Evolutionary conservation across 2,888 invertebrate species (phyloP), one percentile per base, ranked within the genome.

Genomic region (Cacoxenus indagator): DNA sequence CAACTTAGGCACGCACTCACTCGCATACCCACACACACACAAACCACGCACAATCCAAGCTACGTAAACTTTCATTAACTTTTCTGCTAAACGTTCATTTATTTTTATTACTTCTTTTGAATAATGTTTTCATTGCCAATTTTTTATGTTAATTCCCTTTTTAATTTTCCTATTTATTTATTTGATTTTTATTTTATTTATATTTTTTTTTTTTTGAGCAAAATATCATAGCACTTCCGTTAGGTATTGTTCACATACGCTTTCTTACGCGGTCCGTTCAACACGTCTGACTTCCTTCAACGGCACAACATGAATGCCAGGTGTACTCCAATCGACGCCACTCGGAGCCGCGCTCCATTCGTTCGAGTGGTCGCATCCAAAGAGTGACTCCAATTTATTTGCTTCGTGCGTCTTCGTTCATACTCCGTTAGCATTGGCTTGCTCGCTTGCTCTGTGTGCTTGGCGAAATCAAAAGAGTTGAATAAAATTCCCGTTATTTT

Each of bases 251-350:
- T 26, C 59, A 19, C 29, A 31, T 6, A 17, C n/a, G 6, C 4
- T 48, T 19, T 14, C 17, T 48, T 48, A n/a, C 37, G 43, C 43
- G 43, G 22, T 62, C 73, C 82, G 82, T 74, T 78, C 75, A 78
- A 83, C 82, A 80, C 80, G 84, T 83, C 80, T 78, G 81, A 82
- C 84, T 81, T 78, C 70, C 81, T 83, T 76, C 81, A 75, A 82
- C 75, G 80, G 84, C 80, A 81, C 84, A 81, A 81, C 84, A 81
- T 81, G 83, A 81, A 81, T 86, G 85, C 78, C 86, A 85, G 83
- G 84, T 83, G 78, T 79, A 80, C 82, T 69, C 70, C 69, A 67
- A 70, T 55, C 69, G 62, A 48, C 69, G 54, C 69, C 67, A 46
- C 62, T 57, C 26, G 64, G 24, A 37, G n/a, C 57, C 29, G 55